phyloP scores from a whole-genome alignment of 2,888 invertebrate species.

The Thymelicus lineola region DNA sequence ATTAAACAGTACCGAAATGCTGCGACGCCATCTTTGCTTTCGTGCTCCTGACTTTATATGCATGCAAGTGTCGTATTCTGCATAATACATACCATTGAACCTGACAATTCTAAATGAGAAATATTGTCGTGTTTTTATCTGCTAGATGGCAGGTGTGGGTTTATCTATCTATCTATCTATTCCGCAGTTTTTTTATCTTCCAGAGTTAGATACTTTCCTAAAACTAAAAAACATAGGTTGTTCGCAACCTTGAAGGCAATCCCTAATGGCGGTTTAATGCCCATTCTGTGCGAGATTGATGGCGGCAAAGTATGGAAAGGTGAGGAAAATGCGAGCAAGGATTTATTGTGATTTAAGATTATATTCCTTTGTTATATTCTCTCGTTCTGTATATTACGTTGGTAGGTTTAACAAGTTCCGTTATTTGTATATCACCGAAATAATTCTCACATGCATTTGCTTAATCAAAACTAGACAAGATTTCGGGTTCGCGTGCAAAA shows the following conservation, averaged over 20 bases:
- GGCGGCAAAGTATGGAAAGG: constrained; percentile 23
- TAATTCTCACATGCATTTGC: not conserved
- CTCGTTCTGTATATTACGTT: not conserved
- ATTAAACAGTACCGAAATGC: too few relatives aligned
- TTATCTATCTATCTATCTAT: too few relatives aligned
- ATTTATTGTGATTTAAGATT: constrained; percentile 24
- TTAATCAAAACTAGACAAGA: too few relatives aligned
- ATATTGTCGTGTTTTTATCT: too few relatives aligned
- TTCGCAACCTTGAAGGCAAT: not conserved
- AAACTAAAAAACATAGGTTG: constrained; percentile 4
- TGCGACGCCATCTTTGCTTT: too few relatives aligned
- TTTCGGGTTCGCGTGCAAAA: too few relatives aligned
- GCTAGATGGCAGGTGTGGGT: too few relatives aligned
- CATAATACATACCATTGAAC: too few relatives aligned
- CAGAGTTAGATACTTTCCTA: not conserved
- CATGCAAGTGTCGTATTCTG: too few relatives aligned
- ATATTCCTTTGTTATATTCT: constrained; percentile 12
- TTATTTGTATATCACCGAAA: not conserved
- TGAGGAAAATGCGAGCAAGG: constrained; percentile 19
- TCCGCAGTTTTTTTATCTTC: not conserved
- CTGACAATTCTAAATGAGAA: too few relatives aligned
- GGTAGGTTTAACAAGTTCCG: not conserved
- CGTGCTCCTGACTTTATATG: too few relatives aligned
- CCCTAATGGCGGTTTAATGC: constrained; percentile 17
- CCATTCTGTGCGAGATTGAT: constrained; percentile 22